phyloP scores from a whole-genome alignment of 2,797 vertebrate species.

The Jordanella pulchra region DNA sequence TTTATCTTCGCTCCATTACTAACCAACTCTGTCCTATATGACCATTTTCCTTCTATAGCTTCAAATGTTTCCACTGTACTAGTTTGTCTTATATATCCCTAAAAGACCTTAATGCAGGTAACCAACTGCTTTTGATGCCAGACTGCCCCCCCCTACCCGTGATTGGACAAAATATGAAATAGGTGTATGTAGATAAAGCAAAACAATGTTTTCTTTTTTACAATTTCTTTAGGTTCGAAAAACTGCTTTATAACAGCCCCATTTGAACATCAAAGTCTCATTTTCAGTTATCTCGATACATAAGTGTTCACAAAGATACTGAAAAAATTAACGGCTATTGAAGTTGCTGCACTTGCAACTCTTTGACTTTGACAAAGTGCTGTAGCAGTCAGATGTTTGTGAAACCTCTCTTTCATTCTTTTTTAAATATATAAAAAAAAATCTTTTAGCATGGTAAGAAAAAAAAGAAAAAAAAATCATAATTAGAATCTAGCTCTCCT shows the following conservation, averaged over 20 bases:
- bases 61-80: constrained; percentile 18
- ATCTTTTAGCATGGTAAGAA: constrained; percentile 64
- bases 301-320: constrained; percentile 28
- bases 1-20: not conserved
- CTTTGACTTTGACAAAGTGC: constrained; percentile 76
- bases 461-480: constrained; percentile 60
- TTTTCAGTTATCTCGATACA: constrained; percentile 32
- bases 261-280: constrained; percentile 32
- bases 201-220: not conserved
- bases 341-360: constrained; percentile 61
- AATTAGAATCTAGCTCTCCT: constrained; percentile 73
- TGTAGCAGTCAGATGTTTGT: constrained; percentile 67
- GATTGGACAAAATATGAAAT: constrained; percentile 8
- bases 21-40: not conserved
- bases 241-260: constrained; percentile 18
- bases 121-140: constrained; percentile 24
- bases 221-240: not conserved
- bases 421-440: constrained; percentile 37
- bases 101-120: constrained; percentile 25
- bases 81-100: constrained; percentile 49
- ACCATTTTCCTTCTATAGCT: constrained; percentile 1
- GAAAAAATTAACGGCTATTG: constrained; percentile 42
- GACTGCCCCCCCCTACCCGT: constrained; percentile 20
- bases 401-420: constrained; percentile 65
- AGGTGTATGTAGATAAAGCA: not conserved